Conservation (phyloP, 2,113 vertebrate species). For the Lycaon pictus region DNA sequence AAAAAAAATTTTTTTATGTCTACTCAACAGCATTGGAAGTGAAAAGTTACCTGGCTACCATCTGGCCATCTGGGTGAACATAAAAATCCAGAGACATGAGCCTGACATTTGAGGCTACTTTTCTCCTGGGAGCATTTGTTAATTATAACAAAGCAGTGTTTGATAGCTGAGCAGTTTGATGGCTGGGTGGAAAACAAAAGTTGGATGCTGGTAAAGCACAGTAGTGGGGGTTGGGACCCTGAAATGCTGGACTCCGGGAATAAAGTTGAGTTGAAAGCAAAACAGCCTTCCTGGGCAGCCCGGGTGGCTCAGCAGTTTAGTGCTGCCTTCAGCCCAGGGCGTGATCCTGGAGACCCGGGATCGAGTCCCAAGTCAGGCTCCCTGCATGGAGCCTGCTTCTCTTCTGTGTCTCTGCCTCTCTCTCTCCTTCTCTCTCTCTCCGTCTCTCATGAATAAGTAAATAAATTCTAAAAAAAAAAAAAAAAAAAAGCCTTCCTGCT, state of each 20-base stretch:
- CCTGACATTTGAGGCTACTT: background rate
- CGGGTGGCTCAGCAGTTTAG: too few relatives aligned
- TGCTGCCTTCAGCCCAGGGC: too few relatives aligned
- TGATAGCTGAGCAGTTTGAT: background rate
- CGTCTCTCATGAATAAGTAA: too few relatives aligned
- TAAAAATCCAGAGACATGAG: background rate
- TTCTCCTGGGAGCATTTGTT: background rate
- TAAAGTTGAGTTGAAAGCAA: background rate
- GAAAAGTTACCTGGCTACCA: background rate
- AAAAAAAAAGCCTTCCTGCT: background rate
- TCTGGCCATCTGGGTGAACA: background rate
- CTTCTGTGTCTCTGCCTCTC: too few relatives aligned
- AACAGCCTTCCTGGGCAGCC: background rate
- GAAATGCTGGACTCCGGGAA: background rate
- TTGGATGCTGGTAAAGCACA: background rate
- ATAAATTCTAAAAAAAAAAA: too few relatives aligned
- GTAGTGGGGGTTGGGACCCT: background rate
- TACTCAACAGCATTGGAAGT: background rate
- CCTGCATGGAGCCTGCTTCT: too few relatives aligned
- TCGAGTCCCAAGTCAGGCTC: too few relatives aligned
- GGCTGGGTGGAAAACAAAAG: background rate
- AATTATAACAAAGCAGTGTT: background rate
- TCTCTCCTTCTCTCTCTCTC: too few relatives aligned
- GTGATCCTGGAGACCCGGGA: too few relatives aligned
- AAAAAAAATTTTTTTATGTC: background rate